Conservation (phyloP, 2,113 vertebrate genomes). For the Cnemophilus loriae region DNA sequence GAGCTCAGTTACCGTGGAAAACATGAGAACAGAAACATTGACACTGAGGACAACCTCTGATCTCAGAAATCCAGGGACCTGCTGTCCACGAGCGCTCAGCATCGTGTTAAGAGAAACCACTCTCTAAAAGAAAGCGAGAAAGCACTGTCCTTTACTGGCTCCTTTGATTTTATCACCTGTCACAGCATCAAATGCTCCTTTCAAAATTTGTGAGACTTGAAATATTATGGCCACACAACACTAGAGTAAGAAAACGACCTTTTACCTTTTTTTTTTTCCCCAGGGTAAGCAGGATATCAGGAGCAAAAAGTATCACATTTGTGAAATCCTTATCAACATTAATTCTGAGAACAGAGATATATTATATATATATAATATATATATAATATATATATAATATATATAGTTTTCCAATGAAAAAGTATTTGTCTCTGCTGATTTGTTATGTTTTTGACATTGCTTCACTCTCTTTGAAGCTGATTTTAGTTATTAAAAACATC, state of each 20-base stretch:
- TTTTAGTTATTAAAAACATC: not conserved
- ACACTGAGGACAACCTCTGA: not conserved
- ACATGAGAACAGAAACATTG: not conserved
- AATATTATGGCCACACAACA: not conserved
- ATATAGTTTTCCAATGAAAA: not conserved
- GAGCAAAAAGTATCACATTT: not conserved
- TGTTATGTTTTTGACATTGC: not conserved
- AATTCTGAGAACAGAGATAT: not conserved
- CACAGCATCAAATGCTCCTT: conserved; percentile 50
- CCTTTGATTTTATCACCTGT: conserved; percentile 49
- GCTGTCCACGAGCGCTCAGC: not conserved
- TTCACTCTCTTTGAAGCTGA: not conserved
- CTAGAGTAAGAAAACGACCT: not conserved
- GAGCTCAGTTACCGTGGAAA: not conserved
- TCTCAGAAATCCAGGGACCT: not conserved
- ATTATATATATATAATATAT: too few species aligned
- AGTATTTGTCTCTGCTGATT: not conserved
- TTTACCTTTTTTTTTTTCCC: not conserved
- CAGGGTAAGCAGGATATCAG: not conserved
- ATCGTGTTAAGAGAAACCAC: not conserved
- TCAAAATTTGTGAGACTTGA: conserved; percentile 42
- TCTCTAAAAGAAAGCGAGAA: not conserved
- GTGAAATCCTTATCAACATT: not conserved
- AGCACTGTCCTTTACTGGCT: not conserved
- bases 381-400: too few species aligned